Evolutionary conservation across 2,113 vertebrate species (phyloP), one percentile per base, ranked within the genome.

Genomic region (Tragulus kanchil): DNA sequence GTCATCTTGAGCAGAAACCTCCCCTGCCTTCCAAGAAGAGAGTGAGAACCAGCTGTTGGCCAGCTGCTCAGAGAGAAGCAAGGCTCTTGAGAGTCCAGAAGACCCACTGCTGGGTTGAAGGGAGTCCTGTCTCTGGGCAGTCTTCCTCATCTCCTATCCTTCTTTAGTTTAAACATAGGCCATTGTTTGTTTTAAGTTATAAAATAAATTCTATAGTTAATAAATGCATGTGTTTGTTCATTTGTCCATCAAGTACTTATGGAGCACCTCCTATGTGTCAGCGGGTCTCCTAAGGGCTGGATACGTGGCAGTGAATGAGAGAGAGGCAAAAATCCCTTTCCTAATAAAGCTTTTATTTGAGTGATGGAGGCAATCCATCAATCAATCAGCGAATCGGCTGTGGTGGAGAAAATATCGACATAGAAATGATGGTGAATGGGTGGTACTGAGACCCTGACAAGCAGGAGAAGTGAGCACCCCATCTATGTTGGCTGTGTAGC

Each of bases 1-100:
- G 89, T 96, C 81, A 75, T 84, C 89, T 95, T 75, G 75, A 95
- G 56, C 65, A 64, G 81, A 95, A 94, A 31, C 14, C 54, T 25
- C 64, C 62, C 52, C 56, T 86, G 19, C 73, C 54, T 92, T 94
- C 45, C 19, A 56, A 73, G 15, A 58, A 25, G n/a, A 93, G 26
- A 19, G 58, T 48, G 50, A 54, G 48, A 42, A 36, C 83, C 61
- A 59, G 48, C 42, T 85, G 50, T 71, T 90, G 71, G 13, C 59
- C 58, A 71, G 62, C 61, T 91, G 71, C 52, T 86, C 58, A 58
- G 82, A 56, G 16, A 77, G 45, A 88, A 73, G 45, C 13, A 19
- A 54, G 59, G 28, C 50, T 62, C 3, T 9, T n/a, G 25, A 77
- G 50, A 28, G 50, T 12, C 28, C 31, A 12, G 85, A 19, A 62